Evolutionary conservation across 2,113 vertebrate species (phyloP), one percentile per base, ranked within the genome.

Genomic region (Engraulis encrasicolus): DNA sequence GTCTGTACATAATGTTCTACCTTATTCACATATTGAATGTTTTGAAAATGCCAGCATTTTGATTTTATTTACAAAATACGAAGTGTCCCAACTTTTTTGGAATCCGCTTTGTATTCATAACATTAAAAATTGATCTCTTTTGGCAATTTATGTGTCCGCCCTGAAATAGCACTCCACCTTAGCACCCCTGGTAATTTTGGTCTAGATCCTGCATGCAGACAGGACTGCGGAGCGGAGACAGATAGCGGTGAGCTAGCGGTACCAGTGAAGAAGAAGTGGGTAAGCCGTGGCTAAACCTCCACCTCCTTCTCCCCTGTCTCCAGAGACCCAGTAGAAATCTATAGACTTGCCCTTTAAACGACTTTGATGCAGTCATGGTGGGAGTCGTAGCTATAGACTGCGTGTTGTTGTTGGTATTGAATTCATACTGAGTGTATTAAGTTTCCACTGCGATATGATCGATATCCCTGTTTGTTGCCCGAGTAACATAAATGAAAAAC

Each of bases 271-370:
- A 27, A 27, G 1, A 2, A 27, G 4, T 66, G 23, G 31, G 23
- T 66, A n/a, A n/a, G n/a, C n/a, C n/a, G 58, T 66, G n/a, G 6
- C 9, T n/a, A 27, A 66, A 12, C 6, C 15, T 14, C 23, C 58
- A 66, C 31, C 58, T 66, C n/a, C n/a, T 66, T 11, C 14, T 66
- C 23, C 31, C 58, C 14, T 11, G 23, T 66, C 58, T 66, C 11
- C 7, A 1, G 58, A 66, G 23, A 58, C 15, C 15, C 58, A 31
- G 58, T 27, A 66, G 23, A 31, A 66, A 66, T 66, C 58, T 11
- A 66, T 66, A 66, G 58, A 66, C 11, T 66, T 66, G 58, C 58
- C 58, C 58, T 66, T 66, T 27, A 66, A 66, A 66, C 31, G 58
- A 31, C 23, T 31, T 66, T 27, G 23, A 66, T 27, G 31, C 58